Conservation (phyloP, 2,888 invertebrate species). For the Diaphora mendica region DNA sequence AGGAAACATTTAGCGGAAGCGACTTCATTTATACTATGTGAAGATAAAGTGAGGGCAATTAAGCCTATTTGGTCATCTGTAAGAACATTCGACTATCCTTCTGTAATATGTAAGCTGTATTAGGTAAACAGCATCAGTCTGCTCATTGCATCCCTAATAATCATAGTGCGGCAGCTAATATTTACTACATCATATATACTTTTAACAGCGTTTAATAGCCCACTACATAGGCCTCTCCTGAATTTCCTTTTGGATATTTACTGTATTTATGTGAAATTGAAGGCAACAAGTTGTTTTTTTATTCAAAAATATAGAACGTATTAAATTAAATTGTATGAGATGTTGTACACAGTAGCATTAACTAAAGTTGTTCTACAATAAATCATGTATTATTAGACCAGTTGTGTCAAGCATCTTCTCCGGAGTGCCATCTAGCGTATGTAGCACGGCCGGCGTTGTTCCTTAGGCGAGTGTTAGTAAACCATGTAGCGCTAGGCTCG, state of each 20-base stretch:
- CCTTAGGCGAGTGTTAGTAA: conserved; percentile 35
- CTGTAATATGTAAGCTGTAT: neutral
- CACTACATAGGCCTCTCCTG: too few species aligned
- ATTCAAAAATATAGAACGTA: neutral
- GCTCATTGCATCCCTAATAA: neutral
- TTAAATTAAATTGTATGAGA: neutral
- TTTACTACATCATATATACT: neutral
- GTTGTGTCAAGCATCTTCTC: neutral
- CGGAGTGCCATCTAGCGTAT: neutral
- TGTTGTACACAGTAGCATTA: neutral
- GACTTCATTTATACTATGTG: too few species aligned
- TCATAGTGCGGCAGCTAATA: neutral
- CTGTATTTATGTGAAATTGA: conserved; percentile 2
- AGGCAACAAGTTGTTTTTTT: neutral
- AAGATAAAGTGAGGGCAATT: too few species aligned
- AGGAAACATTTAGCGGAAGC: too few species aligned
- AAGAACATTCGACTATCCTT: neutral
- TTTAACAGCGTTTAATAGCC: too few species aligned
- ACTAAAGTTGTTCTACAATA: neutral
- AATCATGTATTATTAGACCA: neutral
- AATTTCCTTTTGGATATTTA: neutral
- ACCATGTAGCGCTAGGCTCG: conserved; percentile 49
- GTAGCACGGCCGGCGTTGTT: neutral
- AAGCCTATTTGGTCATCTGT: too few species aligned
- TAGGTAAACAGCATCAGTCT: neutral